A percentile compares a stretch with the other conserved stretches of the same genome.
Conservation (phyloP, 2,113 vertebrate genomes). For the Epinephelus cyanopodus region DNA sequence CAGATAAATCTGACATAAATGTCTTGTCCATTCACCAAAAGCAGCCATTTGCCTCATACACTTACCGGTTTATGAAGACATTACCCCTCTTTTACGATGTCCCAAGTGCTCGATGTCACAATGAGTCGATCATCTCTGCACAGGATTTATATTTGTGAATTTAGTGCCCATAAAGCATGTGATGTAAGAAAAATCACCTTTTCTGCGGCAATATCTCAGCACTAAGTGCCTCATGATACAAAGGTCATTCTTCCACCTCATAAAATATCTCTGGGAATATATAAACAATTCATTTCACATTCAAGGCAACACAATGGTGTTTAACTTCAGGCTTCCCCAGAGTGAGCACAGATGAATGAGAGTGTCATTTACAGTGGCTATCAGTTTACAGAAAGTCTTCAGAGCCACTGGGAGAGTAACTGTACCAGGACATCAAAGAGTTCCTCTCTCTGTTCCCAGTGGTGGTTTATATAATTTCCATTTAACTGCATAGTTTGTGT, state of each 20-base stretch:
- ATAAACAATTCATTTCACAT: slow-evolving; percentile 17
- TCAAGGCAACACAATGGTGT: slow-evolving; percentile 33
- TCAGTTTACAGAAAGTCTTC: slow-evolving; percentile 33
- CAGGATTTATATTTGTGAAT: slow-evolving; percentile 4
- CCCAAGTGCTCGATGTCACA: slow-evolving; percentile 1
- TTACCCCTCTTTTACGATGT: neutral
- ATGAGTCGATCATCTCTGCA: neutral
- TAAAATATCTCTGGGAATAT: slow-evolving; percentile 24
- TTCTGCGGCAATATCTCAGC: neutral
- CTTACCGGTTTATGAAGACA: neutral
- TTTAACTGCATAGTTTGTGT: slow-evolving; percentile 38
- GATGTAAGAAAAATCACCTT: neutral
- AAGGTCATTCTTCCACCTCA: slow-evolving; percentile 3
- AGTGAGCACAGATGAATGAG: slow-evolving; percentile 42
- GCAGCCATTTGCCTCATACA: neutral
- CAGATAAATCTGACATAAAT: neutral
- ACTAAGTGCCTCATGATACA: slow-evolving; percentile 5
- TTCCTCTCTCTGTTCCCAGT: slow-evolving; percentile 30
- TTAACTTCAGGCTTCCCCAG: slow-evolving; percentile 33
- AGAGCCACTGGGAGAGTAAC: slow-evolving; percentile 30
- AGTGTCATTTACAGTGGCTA: slow-evolving; percentile 50
- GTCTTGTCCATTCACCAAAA: neutral
- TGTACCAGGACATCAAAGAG: slow-evolving; percentile 62
- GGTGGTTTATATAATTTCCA: slow-evolving; percentile 38
- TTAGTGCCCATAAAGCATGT: slow-evolving; percentile 6